Evolutionary conservation across 2,797 vertebrate genomes (phyloP).

Genomic region (Tiaroga cobitis): DNA sequence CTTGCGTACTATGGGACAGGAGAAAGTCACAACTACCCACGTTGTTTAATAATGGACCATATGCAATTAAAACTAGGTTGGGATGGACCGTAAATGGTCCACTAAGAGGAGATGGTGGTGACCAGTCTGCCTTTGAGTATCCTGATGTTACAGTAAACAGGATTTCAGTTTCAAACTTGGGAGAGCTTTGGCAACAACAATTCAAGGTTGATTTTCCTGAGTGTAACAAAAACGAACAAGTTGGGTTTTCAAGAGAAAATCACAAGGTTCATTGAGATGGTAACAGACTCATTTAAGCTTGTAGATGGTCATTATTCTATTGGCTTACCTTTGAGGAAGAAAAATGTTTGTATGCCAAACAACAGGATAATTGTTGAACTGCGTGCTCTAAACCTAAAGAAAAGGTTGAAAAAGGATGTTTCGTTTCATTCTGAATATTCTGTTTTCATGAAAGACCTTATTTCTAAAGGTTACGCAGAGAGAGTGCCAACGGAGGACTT

Average conservation of each 20-base stretch:
- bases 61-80: too few species aligned
- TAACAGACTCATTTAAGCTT: conserved; percentile 19
- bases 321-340: conserved; percentile 26
- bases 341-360: conserved; percentile 18
- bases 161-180: conserved; percentile 19
- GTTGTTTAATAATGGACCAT: neutral
- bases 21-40: neutral
- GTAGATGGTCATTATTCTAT: conserved; percentile 32
- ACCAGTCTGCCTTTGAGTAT: too few species aligned
- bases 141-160: neutral
- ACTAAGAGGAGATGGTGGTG: too few species aligned
- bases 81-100: too few species aligned
- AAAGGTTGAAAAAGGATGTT: neutral
- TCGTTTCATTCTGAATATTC: neutral
- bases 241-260: conserved; percentile 40
- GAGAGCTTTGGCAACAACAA: conserved; percentile 27
- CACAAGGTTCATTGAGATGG: conserved; percentile 30
- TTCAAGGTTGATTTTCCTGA: conserved; percentile 48
- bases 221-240: neutral
- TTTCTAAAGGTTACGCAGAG: neutral
- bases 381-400: conserved; percentile 18
- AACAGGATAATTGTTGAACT: conserved; percentile 38
- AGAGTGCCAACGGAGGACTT: neutral
- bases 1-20: conserved; percentile 6
- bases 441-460: neutral